Evolutionary conservation across 2,888 invertebrate species (phyloP).

Genomic region (Branchipolynoe longqiensis): DNA sequence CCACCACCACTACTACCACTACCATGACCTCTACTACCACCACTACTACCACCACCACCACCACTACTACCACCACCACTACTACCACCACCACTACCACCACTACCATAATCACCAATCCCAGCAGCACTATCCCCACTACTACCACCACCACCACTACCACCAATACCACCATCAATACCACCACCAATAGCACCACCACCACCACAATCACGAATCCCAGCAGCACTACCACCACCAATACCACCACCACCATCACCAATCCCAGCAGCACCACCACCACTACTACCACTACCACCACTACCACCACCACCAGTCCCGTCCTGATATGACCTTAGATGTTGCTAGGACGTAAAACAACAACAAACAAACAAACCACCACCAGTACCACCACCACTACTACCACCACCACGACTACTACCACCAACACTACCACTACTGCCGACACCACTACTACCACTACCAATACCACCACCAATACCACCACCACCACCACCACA

Average conservation of each 20-base stretch:
- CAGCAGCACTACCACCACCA: neutral
- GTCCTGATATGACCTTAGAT: too few species aligned
- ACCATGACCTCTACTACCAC: conserved; percentile 1
- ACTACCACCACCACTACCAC: neutral
- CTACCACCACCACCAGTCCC: too few species aligned
- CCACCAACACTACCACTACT: too few species aligned
- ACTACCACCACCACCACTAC: neutral
- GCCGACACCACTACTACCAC: too few species aligned
- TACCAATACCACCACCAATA: too few species aligned
- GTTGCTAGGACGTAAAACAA: too few species aligned
- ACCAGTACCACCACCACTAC: too few species aligned
- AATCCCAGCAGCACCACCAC: neutral
- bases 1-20: too few species aligned
- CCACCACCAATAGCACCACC: neutral
- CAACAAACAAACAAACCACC: too few species aligned
- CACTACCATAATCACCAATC: neutral
- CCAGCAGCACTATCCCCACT: neutral
- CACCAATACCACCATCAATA: neutral
- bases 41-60: neutral
- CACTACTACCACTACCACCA: neutral
- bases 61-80: neutral
- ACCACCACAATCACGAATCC: neutral
- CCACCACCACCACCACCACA: too few species aligned
- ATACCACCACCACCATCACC: neutral
- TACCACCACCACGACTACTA: too few species aligned